phyloP scores from a whole-genome alignment of 2,888 invertebrate species.

The Pristionchus fissidentatus region DNA sequence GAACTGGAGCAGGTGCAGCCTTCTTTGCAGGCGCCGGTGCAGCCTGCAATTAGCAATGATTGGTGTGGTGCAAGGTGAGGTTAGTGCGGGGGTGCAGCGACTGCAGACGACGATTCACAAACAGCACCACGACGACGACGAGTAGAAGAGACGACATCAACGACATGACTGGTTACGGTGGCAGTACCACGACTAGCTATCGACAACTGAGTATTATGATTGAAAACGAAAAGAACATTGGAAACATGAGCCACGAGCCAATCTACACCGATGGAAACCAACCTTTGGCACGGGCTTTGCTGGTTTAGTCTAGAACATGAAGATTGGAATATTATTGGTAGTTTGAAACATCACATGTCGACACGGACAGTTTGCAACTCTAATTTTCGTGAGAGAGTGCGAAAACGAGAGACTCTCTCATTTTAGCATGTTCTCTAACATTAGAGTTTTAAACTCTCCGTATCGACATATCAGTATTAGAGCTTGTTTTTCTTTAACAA shows the following conservation, averaged over 20 bases:
- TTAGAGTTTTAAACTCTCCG: too few species aligned
- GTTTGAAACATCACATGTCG: too few species aligned
- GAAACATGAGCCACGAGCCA: constrained; percentile 1
- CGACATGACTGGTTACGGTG: constrained; percentile 32
- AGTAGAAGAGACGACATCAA: background rate
- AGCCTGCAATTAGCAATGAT: background rate
- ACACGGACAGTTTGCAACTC: too few species aligned
- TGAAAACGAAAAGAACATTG: background rate
- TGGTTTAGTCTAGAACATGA: constrained; percentile 19
- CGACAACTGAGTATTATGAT: background rate
- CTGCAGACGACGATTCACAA: constrained; percentile 3
- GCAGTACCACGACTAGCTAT: constrained; percentile 22
- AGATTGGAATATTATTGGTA: background rate
- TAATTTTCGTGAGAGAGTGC: too few species aligned
- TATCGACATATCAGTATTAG: too few species aligned
- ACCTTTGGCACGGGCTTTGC: background rate
- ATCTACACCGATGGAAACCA: background rate
- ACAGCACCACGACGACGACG: constrained; percentile 24
- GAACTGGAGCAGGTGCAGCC: background rate
- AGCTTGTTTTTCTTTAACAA: too few species aligned
- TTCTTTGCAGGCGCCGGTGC: background rate
- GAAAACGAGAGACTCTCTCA: too few species aligned
- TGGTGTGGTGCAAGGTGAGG: constrained; percentile 16
- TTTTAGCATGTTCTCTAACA: too few species aligned
- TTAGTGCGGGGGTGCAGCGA: constrained; percentile 18